Percentiles rank a stretch among this genome's conserved stretches.
Conservation (phyloP, 2,888 invertebrate species). For the Acrocyrtus sp. region DNA sequence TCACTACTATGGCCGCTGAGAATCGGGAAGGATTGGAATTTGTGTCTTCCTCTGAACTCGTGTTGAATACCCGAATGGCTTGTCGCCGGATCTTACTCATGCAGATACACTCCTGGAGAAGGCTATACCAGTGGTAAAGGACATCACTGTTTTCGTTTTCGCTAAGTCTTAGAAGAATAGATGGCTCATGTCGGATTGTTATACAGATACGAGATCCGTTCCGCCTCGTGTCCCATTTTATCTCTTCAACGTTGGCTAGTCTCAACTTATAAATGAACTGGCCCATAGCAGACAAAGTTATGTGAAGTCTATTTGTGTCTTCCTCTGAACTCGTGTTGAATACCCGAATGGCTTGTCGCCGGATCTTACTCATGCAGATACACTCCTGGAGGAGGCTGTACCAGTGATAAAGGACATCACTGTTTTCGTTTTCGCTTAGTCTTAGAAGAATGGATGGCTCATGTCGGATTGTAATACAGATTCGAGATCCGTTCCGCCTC, state of each 20-base stretch:
- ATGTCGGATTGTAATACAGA: slow-evolving; percentile 69
- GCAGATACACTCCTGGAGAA: slow-evolving; percentile 74
- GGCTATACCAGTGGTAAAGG: slow-evolving; percentile 75
- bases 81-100: slow-evolving; percentile 74
- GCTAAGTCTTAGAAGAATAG: slow-evolving; percentile 68
- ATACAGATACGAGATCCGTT: slow-evolving; percentile 73
- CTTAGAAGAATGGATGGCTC: slow-evolving; percentile 68
- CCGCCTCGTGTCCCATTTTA: slow-evolving; percentile 75
- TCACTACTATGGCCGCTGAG: slow-evolving; percentile 9
- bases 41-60: slow-evolving; percentile 63
- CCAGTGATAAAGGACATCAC: slow-evolving; percentile 74
- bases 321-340: slow-evolving; percentile 67
- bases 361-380: slow-evolving; percentile 73
- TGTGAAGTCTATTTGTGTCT: slow-evolving; percentile 65
- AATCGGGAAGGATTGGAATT: slow-evolving; percentile 5
- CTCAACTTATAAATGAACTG: slow-evolving; percentile 76
- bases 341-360: slow-evolving; percentile 71
- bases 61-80: slow-evolving; percentile 70
- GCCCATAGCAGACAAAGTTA: slow-evolving; percentile 74
- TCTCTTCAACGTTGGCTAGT: slow-evolving; percentile 74
- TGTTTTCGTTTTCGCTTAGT: slow-evolving; percentile 64
- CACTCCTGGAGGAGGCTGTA: slow-evolving; percentile 75
- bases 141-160: slow-evolving; percentile 67
- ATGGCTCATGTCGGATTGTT: slow-evolving; percentile 67
- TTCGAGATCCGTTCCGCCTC: slow-evolving; percentile 73